Conservation (phyloP, 2,113 vertebrate genomes). For the Recurvirostra avosetta region DNA sequence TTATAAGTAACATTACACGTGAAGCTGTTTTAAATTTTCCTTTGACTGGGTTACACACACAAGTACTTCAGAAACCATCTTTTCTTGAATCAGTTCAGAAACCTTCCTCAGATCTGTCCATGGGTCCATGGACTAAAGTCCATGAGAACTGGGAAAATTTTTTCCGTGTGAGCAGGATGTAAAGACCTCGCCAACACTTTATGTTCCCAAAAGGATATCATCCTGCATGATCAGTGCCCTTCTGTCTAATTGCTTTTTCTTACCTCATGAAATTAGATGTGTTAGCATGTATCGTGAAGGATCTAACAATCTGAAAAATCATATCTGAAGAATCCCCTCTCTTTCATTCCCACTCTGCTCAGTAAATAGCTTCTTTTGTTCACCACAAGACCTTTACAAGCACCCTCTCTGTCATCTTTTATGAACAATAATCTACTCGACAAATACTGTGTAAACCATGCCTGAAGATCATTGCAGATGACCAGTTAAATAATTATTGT, state of each 20-base stretch:
- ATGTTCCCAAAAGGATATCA: neutral
- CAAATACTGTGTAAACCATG: neutral
- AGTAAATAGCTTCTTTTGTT: neutral
- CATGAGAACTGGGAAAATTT: neutral
- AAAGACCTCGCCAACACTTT: neutral
- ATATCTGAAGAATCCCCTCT: neutral
- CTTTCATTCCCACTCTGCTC: neutral
- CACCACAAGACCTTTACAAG: neutral
- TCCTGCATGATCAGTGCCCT: neutral
- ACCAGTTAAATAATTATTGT: neutral
- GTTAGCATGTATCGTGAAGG: neutral
- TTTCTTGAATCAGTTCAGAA: neutral
- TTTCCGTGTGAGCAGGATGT: neutral
- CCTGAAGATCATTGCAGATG: neutral
- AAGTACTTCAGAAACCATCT: neutral
- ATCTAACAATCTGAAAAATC: neutral
- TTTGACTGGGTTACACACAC: neutral
- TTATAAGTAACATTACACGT: neutral
- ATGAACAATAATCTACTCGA: neutral
- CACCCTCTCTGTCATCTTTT: neutral
- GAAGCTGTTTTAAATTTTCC: neutral
- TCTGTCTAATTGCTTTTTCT: neutral
- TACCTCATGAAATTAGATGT: neutral
- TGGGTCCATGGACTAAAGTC: too few relatives aligned
- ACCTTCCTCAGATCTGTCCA: neutral